Percentiles rank a stretch among this genome's conserved stretches.
Evolutionary conservation across 2,888 invertebrate genomes (phyloP).

Genomic region (Pediacus dermestoides): DNA sequence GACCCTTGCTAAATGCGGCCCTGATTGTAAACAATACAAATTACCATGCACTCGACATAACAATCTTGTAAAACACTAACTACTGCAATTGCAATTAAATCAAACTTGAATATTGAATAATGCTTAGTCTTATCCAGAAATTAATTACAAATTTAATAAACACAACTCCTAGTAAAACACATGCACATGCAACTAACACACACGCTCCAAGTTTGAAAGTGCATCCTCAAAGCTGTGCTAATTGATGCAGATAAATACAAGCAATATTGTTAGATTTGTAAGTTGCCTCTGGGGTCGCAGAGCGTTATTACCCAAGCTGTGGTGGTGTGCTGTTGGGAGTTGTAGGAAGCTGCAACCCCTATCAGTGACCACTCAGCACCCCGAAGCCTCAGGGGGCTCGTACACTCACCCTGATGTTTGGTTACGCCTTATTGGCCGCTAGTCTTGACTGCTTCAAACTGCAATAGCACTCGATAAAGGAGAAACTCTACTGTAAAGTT

Average conservation of each 20-base stretch:
- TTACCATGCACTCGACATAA: too few relatives aligned
- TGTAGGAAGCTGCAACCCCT: constrained; percentile 31
- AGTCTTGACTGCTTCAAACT: constrained; percentile 29
- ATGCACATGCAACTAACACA: too few relatives aligned
- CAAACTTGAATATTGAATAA: too few relatives aligned
- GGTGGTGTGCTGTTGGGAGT: constrained; percentile 25
- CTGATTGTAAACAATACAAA: too few relatives aligned
- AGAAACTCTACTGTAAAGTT: constrained; percentile 15
- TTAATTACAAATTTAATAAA: too few relatives aligned
- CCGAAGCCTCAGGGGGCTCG: constrained; percentile 43
- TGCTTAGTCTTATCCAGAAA: too few relatives aligned
- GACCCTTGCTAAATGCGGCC: too few relatives aligned
- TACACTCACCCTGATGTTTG: constrained; percentile 46
- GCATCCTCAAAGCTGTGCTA: constrained; percentile 12
- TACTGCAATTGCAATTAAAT: too few relatives aligned
- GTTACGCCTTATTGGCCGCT: constrained; percentile 49
- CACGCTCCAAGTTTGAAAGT: too few relatives aligned
- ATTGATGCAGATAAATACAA: constrained; percentile 27
- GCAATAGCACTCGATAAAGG: constrained; percentile 28
- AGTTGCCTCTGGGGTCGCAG: constrained; percentile 28
- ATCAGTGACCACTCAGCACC: constrained; percentile 47
- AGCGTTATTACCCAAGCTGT: constrained; percentile 27
- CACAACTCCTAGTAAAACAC: too few relatives aligned
- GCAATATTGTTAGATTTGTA: constrained; percentile 27
- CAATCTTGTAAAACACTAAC: too few relatives aligned